Conservation (phyloP, 2,113 vertebrate genomes). For the Cacatua alba region DNA sequence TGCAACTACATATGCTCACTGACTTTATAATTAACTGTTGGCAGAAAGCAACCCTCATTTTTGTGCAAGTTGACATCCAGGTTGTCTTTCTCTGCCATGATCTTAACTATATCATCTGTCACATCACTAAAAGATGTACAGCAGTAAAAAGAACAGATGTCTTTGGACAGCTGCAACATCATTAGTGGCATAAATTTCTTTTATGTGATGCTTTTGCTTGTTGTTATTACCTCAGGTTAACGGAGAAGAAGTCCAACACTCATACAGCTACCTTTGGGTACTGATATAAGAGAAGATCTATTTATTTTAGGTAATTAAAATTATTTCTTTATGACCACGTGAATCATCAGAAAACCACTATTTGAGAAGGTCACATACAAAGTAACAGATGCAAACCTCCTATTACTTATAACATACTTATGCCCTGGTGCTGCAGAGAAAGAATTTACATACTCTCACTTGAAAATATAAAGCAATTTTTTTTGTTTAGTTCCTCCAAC, state of each 20-base stretch:
- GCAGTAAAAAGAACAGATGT: constrained; percentile 11
- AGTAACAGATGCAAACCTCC: neutral
- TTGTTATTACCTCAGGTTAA: neutral
- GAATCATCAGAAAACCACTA: neutral
- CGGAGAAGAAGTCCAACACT: neutral
- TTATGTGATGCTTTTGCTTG: neutral
- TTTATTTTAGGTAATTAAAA: neutral
- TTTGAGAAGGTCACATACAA: neutral
- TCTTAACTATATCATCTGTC: neutral
- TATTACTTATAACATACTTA: neutral
- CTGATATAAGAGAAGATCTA: neutral
- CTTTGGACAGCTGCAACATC: constrained; percentile 2
- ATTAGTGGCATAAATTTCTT: neutral
- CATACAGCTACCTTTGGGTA: neutral
- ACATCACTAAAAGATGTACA: neutral
- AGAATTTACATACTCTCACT: neutral
- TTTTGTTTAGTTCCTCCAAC: neutral
- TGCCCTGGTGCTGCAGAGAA: neutral
- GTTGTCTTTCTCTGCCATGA: neutral
- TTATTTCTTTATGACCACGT: neutral
- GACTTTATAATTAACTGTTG: neutral
- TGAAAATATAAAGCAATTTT: neutral
- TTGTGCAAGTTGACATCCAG: neutral
- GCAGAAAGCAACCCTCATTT: neutral
- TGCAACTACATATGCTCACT: neutral